Percentiles rank a stretch among this genome's conserved stretches.
Conservation (phyloP, 1,140 invertebrate genomes). For the Drosophila takahashii region DNA sequence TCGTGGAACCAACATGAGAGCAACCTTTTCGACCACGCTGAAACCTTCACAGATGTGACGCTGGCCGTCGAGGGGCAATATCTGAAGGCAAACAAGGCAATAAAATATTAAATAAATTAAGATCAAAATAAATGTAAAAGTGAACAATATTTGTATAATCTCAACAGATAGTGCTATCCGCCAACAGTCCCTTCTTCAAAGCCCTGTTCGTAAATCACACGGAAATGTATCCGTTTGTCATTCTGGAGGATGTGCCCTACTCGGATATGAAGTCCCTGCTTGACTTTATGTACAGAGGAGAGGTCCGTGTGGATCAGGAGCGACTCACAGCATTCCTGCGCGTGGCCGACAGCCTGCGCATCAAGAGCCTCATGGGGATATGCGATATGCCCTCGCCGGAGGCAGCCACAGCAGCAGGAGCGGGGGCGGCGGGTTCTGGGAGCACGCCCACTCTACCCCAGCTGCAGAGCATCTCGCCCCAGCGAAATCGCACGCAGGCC, state of each 20-base stretch:
- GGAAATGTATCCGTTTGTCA: slow-evolving; percentile 96
- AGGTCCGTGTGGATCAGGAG: slow-evolving; percentile 96
- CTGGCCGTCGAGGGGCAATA: slow-evolving; percentile 95
- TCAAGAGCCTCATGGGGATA: slow-evolving; percentile 97
- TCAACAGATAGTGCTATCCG: slow-evolving; percentile 92
- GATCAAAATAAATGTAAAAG: no score
- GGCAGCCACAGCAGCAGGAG: slow-evolving; percentile 81
- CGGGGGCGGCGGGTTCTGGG: slow-evolving; percentile 85
- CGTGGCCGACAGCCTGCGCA: slow-evolving; percentile 94
- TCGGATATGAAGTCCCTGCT: slow-evolving; percentile 95
- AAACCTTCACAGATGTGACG: slow-evolving; percentile 97
- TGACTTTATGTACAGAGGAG: slow-evolving; percentile 97
- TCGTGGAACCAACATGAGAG: slow-evolving; percentile 98
- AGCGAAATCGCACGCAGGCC: slow-evolving; percentile 74
- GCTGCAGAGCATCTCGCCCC: slow-evolving; percentile 88
- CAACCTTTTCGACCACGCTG: slow-evolving; percentile 95
- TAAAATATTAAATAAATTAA: no score
- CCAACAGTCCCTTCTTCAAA: slow-evolving; percentile 97
- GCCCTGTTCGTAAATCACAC: slow-evolving; percentile 94
- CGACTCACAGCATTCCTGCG: slow-evolving; percentile 93
- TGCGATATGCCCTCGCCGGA: slow-evolving; percentile 87
- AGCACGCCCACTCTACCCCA: slow-evolving; percentile 81
- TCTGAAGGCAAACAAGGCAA: slow-evolving; percentile 95
- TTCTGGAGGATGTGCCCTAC: slow-evolving; percentile 95
- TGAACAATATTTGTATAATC: no score